These are phyloP conservation scores for Suricata suricatta DNA, from an alignment of 2,113 vertebrate genomes.

Conservation along the genomic window DNA sequence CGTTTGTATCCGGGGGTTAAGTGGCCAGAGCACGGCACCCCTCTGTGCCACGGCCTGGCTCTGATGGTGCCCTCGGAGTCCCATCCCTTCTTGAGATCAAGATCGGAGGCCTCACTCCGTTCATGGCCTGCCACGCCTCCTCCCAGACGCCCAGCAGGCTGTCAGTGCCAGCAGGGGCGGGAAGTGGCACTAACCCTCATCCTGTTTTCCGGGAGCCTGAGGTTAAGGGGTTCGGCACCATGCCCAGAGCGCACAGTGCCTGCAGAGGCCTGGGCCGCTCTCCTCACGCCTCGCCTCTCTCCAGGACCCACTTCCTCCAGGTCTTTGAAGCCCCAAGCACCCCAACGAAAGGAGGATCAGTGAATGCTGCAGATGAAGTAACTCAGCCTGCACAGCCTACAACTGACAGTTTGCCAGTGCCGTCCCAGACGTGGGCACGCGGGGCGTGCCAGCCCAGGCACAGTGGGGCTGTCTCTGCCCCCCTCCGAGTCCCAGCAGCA, in stretches of 20 bases:
- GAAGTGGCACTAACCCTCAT: neutral
- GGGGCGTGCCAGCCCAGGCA: neutral
- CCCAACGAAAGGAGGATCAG: neutral
- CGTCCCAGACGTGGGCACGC: neutral
- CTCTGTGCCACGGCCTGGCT: rapidly evolving
- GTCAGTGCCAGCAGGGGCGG: neutral
- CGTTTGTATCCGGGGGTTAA: neutral
- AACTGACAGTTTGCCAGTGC: neutral
- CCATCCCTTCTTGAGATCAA: neutral
- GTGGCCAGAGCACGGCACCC: neutral
- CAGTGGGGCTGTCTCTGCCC: neutral
- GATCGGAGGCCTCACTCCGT: neutral
- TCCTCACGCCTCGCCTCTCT: neutral
- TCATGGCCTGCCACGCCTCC: neutral
- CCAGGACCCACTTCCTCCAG: neutral
- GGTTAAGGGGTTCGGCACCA: neutral
- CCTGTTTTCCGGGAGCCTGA: neutral
- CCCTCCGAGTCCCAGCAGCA: neutral
- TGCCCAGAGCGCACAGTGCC: neutral
- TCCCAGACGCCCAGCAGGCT: neutral
- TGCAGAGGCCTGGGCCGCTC: rapidly evolving
- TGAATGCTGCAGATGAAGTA: neutral
- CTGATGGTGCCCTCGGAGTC: neutral
- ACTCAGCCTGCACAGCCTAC: neutral
- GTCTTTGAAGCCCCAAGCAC: neutral